phyloP scores from a whole-genome alignment of 2,797 vertebrate genomes.

The Philypnodon macrostomus region DNA sequence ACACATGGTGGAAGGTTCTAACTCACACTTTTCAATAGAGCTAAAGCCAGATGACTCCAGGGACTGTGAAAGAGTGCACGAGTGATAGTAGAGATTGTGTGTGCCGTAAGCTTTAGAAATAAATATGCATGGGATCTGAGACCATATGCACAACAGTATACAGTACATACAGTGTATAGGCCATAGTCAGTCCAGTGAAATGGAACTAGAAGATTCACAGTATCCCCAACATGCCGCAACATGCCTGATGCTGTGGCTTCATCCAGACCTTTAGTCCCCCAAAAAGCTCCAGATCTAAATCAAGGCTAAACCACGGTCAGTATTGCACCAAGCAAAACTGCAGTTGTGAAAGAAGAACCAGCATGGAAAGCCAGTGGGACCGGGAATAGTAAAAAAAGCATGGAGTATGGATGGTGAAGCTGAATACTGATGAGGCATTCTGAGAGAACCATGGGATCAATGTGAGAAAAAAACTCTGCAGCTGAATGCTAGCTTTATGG shows the following conservation, averaged over 20 bases:
- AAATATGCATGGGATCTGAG: too few relatives aligned
- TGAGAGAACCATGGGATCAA: constrained; percentile 17
- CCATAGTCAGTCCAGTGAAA: constrained; percentile 5
- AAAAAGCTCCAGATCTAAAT: constrained; percentile 43
- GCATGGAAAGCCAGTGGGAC: neutral
- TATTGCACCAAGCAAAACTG: constrained; percentile 51
- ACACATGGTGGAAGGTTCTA: too few relatives aligned
- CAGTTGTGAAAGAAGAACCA: constrained; percentile 33
- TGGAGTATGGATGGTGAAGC: constrained; percentile 46
- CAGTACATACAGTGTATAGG: neutral
- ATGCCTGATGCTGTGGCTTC: constrained; percentile 27
- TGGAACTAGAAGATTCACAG: constrained; percentile 19
- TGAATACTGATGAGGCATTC: constrained; percentile 72
- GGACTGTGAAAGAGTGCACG: too few relatives aligned
- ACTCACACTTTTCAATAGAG: too few relatives aligned
- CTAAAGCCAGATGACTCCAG: too few relatives aligned
- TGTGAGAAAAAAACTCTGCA: constrained; percentile 52
- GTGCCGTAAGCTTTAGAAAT: too few relatives aligned
- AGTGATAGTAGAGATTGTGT: too few relatives aligned
- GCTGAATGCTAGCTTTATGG: constrained; percentile 61
- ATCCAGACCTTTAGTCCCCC: constrained; percentile 36
- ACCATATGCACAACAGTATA: too few relatives aligned
- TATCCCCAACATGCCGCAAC: constrained; percentile 25
- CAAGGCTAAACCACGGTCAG: constrained; percentile 29
- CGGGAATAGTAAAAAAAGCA: constrained; percentile 11